Evolutionary conservation across 1,140 invertebrate species (phyloP), one percentile per base, ranked within the genome.

Genomic region (Meteorus sp.): DNA sequence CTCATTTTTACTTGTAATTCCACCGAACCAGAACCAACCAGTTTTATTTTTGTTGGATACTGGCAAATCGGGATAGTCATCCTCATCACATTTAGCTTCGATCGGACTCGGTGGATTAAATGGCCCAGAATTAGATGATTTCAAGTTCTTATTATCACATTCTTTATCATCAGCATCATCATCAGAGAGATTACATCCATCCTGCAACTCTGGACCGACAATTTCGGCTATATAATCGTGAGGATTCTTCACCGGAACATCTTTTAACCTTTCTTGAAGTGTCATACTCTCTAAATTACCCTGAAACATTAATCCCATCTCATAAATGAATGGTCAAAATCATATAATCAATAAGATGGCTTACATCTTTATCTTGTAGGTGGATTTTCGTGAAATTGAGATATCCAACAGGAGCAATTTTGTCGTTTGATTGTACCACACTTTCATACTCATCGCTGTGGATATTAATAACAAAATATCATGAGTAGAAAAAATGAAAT

Each of bases 351-450:
- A n/a, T n/a, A n/a, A n/a, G n/a, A n/a, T n/a, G n/a, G 78, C 74
- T 72, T 73, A 80, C 82, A 73, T 68, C 84, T 81, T 91, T 90
- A 55, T 86, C 77, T 78, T 89, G 86, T 60, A 94, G 78, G 64
- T 88, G 88, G 35, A 96, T 76, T 75, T 90, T 91, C 61, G 86
- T 88, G 58, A 97, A 87, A 78, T 91, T 94, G 23, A 98, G 81
- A 77, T 95, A 98, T 47, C 92, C 94, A 50, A 96, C 94, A 37
- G 93, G 92, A 35, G 93, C 93, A 74, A 97, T 89, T 1, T 92
- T 88, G 84, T 97, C 92, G 70, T 93, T 87, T 41, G 93, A 92
- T 76, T 94, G 92, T 56, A 94, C 86, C 29, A 97, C 85, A 67
- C 88, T 87, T 83, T 97, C 91, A 63, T 86, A 89, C 66, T 95